Conservation (phyloP, 2,797 vertebrate genomes). For the Chrosomus eos region DNA sequence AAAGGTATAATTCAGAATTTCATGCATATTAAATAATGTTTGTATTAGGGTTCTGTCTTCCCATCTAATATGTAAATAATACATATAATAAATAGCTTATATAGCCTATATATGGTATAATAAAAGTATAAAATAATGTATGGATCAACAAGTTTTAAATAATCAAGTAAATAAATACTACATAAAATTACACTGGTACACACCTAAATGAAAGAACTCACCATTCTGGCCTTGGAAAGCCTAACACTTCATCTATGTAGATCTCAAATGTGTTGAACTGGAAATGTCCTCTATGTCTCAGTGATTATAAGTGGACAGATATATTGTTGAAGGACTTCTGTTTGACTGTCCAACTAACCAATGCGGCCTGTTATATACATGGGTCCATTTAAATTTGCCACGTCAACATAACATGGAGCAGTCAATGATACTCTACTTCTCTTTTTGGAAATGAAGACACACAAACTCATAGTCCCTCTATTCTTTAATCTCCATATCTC, state of each 20-base stretch:
- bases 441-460: constrained; percentile 74
- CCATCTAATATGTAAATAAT: neutral
- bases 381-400: constrained; percentile 74
- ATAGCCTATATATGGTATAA: neutral
- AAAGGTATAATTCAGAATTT: neutral
- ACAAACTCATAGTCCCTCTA: constrained; percentile 63
- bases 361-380: constrained; percentile 58
- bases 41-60: neutral
- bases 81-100: neutral
- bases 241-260: constrained; percentile 52
- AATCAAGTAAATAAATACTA: neutral
- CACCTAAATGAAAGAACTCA: constrained; percentile 73
- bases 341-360: constrained; percentile 58
- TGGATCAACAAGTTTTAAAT: neutral
- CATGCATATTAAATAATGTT: neutral
- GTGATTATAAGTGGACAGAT: constrained; percentile 61
- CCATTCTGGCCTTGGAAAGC: constrained; percentile 77
- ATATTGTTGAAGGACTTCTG: constrained; percentile 69
- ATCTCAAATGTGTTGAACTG: constrained; percentile 30
- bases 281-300: constrained; percentile 2
- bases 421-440: constrained; percentile 72
- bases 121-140: neutral
- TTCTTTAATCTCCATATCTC: constrained; percentile 63
- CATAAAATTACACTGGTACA: neutral
- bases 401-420: constrained; percentile 61